Conservation (phyloP, 1,140 invertebrate species). For the Musca vetustissima region DNA sequence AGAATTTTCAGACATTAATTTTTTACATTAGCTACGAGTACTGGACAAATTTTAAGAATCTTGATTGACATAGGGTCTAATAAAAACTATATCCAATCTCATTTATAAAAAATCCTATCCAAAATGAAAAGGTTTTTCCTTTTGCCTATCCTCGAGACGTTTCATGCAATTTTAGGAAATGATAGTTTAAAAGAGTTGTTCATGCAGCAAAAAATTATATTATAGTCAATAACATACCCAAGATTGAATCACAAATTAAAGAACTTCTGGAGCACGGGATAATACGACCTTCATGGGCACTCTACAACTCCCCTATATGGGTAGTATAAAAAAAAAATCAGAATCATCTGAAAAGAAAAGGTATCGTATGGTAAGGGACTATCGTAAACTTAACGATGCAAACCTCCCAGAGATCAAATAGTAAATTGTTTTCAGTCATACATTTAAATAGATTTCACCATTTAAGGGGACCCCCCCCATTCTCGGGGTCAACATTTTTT, state of each 20-base stretch:
- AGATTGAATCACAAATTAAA: background rate
- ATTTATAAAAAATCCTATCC: constrained; percentile 23
- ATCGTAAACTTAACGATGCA: background rate
- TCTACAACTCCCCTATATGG: constrained; percentile 20
- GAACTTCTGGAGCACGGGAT: background rate
- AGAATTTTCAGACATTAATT: background rate
- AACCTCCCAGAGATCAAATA: constrained; percentile 44
- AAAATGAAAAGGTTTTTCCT: constrained; percentile 21
- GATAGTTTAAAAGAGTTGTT: constrained; percentile 10
- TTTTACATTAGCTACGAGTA: constrained; percentile 18
- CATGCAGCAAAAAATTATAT: background rate
- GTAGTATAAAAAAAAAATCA: constrained; percentile 6
- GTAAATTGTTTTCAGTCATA: constrained; percentile 54
- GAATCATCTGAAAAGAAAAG: background rate
- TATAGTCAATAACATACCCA: background rate
- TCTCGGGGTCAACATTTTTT: no score
- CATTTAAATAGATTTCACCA: constrained; percentile 60
- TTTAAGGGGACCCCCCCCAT: no score
- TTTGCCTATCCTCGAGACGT: background rate
- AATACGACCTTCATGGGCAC: background rate
- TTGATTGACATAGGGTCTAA: constrained; percentile 31
- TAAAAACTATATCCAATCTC: constrained; percentile 33
- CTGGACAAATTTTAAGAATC: constrained; percentile 27
- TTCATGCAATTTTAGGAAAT: constrained; percentile 17
- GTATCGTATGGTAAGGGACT: background rate